A percentile compares a stretch with the other conserved stretches of the same genome.
Conservation (phyloP, 30 jellyfish, hydroid and myxozoan genomes). For the Turritopsis rubra region DNA sequence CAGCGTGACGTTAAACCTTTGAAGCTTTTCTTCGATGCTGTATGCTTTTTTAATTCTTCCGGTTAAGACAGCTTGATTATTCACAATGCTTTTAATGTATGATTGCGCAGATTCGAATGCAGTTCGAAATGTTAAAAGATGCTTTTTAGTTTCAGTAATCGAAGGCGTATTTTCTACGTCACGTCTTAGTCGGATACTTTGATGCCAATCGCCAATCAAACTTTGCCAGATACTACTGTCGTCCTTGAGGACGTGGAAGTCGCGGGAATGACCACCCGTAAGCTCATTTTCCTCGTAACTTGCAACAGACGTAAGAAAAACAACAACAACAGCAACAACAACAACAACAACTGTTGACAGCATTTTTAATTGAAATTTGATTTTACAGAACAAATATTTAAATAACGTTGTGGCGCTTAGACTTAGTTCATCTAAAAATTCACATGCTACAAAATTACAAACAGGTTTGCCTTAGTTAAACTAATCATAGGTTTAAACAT, state of each 20-base stretch:
- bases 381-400: too few species aligned
- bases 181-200: background rate
- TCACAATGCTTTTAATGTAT: background rate
- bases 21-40: background rate
- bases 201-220: background rate
- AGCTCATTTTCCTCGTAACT: background rate
- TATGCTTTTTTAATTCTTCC: slow-evolving; percentile 1
- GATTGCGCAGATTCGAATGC: slow-evolving; percentile 10
- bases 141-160: background rate
- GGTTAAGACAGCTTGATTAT: background rate
- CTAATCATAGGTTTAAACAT: too few species aligned
- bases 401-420: too few species aligned
- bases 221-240: background rate
- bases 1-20: background rate
- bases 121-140: background rate
- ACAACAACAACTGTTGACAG: background rate
- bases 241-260: background rate
- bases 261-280: background rate
- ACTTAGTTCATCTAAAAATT: too few species aligned
- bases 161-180: background rate
- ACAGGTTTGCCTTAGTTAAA: too few species aligned
- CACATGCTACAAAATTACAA: too few species aligned
- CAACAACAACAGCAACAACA: background rate
- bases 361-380: background rate
- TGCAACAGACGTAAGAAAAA: background rate